A percentile compares a stretch with the other conserved stretches of the same genome.
These are phyloP conservation scores for Mamestra configurata DNA, from an alignment of 1,140 invertebrate genomes.

Conservation along the genomic window DNA sequence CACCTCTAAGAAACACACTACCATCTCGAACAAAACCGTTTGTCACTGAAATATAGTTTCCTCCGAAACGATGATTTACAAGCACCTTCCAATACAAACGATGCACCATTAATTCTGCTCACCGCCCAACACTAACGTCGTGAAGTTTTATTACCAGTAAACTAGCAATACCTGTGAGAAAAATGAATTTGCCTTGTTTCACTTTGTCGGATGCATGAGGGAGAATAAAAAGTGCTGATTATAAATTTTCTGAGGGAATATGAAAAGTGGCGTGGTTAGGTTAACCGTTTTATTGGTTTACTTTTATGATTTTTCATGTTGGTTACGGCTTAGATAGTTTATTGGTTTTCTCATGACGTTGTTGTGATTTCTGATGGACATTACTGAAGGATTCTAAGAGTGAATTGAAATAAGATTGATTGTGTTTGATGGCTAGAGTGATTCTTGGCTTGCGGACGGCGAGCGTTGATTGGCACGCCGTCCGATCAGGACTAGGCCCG, in stretches of 20 bases:
- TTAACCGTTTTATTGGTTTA: not conserved
- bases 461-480: too few relatives aligned
- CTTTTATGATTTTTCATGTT: not conserved
- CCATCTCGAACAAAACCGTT: not conserved
- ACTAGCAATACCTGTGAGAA: slow-evolving; percentile 15
- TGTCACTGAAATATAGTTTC: slow-evolving; percentile 5
- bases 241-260: not conserved
- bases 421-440: too few relatives aligned
- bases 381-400: too few relatives aligned
- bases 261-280: not conserved
- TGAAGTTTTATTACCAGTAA: slow-evolving; percentile 40
- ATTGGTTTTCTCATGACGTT: not conserved
- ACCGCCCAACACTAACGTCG: slow-evolving; percentile 17
- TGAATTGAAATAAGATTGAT: too few relatives aligned
- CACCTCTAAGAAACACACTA: not conserved
- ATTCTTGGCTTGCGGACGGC: too few relatives aligned
- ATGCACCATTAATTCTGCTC: slow-evolving; percentile 20
- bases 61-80: slow-evolving; percentile 29
- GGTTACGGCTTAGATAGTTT: not conserved
- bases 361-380: too few relatives aligned
- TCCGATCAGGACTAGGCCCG: too few relatives aligned
- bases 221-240: not conserved
- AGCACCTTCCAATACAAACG: slow-evolving; percentile 13
- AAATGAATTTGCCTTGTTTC: slow-evolving; percentile 29
- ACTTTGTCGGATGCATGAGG: not conserved